These are phyloP conservation scores for Anniella stebbinsi DNA, from an alignment of 2,797 vertebrate genomes.

Conservation along the genomic window DNA sequence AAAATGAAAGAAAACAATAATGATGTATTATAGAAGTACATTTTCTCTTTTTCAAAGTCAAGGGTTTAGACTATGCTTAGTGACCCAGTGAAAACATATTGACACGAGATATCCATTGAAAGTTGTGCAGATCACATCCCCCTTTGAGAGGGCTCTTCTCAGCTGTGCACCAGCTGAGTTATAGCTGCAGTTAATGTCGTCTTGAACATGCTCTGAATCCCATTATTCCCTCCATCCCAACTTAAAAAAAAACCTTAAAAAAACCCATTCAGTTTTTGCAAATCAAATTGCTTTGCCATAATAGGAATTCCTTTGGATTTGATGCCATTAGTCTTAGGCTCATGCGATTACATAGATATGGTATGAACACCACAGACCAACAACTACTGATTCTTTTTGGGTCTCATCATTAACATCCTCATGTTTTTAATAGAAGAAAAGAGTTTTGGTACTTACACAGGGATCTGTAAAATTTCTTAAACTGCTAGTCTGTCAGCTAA, in stretches of 20 bases:
- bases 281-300: background rate
- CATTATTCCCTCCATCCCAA: background rate
- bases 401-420: constrained; percentile 61
- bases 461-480: constrained; percentile 70
- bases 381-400: constrained; percentile 51
- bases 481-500: constrained; percentile 72
- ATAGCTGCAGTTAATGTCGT: background rate
- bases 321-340: constrained; percentile 48
- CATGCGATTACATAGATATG: constrained; percentile 64
- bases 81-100: constrained; percentile 18
- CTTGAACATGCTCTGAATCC: background rate
- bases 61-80: background rate
- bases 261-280: background rate
- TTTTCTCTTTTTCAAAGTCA: constrained; percentile 7
- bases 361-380: background rate
- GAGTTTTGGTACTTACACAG: constrained; percentile 61
- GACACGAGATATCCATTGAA: background rate
- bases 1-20: background rate
- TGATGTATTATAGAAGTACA: background rate
- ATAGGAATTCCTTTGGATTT: background rate
- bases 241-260: background rate
- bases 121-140: background rate
- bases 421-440: constrained; percentile 72
- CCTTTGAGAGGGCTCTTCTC: background rate
- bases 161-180: constrained; percentile 4